These are phyloP conservation scores for Melanchra persicariae DNA, from an alignment of 2,888 invertebrate genomes.

Conservation along the genomic window DNA sequence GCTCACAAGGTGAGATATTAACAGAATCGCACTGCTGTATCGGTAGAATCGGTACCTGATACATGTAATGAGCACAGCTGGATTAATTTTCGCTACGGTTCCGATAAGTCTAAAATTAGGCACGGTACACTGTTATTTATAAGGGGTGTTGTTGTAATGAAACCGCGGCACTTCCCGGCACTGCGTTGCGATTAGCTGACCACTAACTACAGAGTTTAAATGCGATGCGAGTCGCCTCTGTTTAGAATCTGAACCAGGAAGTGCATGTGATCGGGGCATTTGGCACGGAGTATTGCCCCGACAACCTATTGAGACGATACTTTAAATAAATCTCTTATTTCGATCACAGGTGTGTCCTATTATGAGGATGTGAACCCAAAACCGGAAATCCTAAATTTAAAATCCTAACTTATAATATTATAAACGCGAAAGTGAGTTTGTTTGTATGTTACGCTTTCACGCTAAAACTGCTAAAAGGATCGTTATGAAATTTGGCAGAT, in stretches of 20 bases:
- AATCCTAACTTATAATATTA: conserved; percentile 2
- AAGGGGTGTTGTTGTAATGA: conserved; percentile 75
- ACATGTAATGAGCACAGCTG: conserved; percentile 43
- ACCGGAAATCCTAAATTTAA: neutral
- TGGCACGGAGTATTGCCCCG: conserved; percentile 79
- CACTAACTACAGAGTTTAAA: conserved; percentile 72
- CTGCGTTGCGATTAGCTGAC: conserved; percentile 69
- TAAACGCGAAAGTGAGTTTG: neutral
- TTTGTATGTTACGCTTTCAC: too few relatives aligned
- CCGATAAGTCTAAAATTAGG: conserved; percentile 80
- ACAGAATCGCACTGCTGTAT: conserved; percentile 51
- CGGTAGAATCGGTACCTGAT: conserved; percentile 10
- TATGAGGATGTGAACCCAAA: conserved; percentile 12
- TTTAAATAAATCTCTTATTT: conserved; percentile 67
- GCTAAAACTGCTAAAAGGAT: too few relatives aligned
- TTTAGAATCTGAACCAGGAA: conserved; percentile 79
- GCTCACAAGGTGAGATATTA: too few relatives aligned
- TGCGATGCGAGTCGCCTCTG: conserved; percentile 67
- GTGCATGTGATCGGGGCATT: conserved; percentile 72
- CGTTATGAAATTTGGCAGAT: too few relatives aligned
- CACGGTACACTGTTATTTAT: conserved; percentile 75
- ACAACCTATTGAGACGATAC: conserved; percentile 71
- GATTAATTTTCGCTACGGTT: conserved; percentile 75
- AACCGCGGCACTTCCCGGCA: conserved; percentile 74
- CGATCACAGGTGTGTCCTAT: conserved; percentile 30